Evolutionary conservation across 1,140 invertebrate genomes (phyloP).

Genomic region (Nephotettix cincticeps): DNA sequence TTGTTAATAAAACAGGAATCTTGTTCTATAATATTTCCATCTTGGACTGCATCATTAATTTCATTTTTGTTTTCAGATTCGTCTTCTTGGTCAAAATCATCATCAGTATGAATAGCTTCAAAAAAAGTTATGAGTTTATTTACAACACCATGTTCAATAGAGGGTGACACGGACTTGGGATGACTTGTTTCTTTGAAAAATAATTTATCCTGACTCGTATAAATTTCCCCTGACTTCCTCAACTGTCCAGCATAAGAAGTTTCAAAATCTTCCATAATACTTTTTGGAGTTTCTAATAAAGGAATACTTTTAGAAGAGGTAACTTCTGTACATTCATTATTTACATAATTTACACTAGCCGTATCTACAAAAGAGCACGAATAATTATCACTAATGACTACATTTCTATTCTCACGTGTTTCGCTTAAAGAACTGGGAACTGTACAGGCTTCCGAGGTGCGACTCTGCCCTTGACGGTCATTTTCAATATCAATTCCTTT

Average conservation of each 20-base stretch:
- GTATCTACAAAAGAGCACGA: neutral
- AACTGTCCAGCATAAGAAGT: no score
- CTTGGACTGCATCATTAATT: no score
- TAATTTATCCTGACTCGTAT: no score
- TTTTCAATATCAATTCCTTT: neutral
- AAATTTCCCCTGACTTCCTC: no score
- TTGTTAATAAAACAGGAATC: no score
- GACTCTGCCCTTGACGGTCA: neutral
- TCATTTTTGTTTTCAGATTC: no score
- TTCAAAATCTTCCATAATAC: neutral
- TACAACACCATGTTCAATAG: constrained; percentile 11
- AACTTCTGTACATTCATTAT: constrained; percentile 10
- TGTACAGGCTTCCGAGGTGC: neutral
- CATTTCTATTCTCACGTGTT: neutral
- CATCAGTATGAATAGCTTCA: neutral
- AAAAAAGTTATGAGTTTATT: neutral
- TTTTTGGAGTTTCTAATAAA: no score
- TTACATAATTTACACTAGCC: constrained; percentile 10
- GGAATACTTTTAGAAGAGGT: neutral
- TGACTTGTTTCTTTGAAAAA: no score
- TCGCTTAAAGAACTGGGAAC: neutral
- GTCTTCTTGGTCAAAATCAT: no score
- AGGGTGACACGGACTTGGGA: neutral
- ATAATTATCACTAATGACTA: neutral
- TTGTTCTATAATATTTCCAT: no score